Conservation (phyloP, 2,113 vertebrate species). For the Collichthys lucidus region DNA sequence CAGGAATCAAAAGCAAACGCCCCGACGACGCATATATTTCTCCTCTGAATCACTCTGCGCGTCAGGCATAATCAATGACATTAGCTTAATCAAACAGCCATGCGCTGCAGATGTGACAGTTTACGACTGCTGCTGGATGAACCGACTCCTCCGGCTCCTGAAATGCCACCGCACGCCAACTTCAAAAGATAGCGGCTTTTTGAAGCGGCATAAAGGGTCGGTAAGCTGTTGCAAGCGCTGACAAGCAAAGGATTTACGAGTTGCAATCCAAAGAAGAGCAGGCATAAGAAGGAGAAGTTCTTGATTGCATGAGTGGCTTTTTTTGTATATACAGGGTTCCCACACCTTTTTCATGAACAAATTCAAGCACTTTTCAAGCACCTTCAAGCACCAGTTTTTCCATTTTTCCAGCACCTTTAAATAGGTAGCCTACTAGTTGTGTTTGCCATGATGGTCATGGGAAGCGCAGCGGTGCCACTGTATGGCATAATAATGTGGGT, state of each 20-base stretch:
- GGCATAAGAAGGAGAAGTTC: constrained; percentile 38
- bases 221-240: constrained; percentile 61
- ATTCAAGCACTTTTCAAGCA: too few relatives aligned
- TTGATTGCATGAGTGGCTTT: constrained; percentile 54
- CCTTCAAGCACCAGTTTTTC: too few relatives aligned
- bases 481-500: too few relatives aligned
- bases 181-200: constrained; percentile 59
- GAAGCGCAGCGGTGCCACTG: too few relatives aligned
- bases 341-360: too few relatives aligned
- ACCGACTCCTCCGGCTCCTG: constrained; percentile 44
- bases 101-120: constrained; percentile 27
- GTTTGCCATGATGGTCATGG: too few relatives aligned
- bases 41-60: constrained; percentile 24
- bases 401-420: too few relatives aligned
- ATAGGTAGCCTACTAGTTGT: too few relatives aligned
- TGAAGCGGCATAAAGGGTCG: constrained; percentile 64
- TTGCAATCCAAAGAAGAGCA: constrained; percentile 53
- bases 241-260: constrained; percentile 65
- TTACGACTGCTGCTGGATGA: constrained; percentile 47
- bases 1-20: constrained; percentile 10
- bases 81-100: constrained; percentile 55
- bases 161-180: constrained; percentile 36
- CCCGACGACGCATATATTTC: background rate
- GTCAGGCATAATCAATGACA: constrained; percentile 59
- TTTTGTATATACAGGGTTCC: too few relatives aligned